Evolutionary conservation across 2,113 vertebrate genomes (phyloP).

Genomic region (Azemiops feae): DNA sequence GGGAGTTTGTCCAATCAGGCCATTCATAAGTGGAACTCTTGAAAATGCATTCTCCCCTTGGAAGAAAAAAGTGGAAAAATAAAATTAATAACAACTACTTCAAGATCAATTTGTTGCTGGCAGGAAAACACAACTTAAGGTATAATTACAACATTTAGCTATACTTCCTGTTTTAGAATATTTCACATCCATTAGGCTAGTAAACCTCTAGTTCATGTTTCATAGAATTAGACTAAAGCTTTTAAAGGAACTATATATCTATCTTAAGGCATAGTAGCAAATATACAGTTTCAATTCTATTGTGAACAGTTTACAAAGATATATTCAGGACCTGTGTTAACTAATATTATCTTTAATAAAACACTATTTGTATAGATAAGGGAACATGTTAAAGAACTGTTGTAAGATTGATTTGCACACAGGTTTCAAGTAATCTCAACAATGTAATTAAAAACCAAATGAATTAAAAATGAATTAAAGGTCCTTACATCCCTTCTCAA

Average conservation of each 20-base stretch:
- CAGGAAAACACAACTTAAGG: background rate
- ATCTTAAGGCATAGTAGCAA: background rate
- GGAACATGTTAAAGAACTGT: background rate
- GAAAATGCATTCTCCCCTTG: slow-evolving; percentile 81
- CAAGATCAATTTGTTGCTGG: background rate
- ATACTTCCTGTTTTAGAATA: background rate
- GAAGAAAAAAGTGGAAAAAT: slow-evolving; percentile 25
- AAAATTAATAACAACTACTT: background rate
- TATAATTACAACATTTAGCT: background rate
- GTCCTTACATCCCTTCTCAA: background rate
- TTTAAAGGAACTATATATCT: background rate
- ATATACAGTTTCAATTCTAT: background rate
- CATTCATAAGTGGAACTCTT: slow-evolving; percentile 86
- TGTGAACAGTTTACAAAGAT: background rate
- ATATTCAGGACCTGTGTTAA: background rate
- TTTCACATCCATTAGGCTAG: background rate
- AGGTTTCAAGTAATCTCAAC: background rate
- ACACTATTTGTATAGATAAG: background rate
- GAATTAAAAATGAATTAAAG: background rate
- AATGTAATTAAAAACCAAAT: background rate
- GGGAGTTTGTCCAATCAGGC: slow-evolving; percentile 78
- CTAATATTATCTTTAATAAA: background rate
- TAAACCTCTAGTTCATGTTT: background rate
- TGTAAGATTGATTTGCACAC: background rate
- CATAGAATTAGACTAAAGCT: background rate